Base-by-base conservation (phyloP, 2,888 invertebrate genomes). In the Pyrochroa serraticornis region DNA sequence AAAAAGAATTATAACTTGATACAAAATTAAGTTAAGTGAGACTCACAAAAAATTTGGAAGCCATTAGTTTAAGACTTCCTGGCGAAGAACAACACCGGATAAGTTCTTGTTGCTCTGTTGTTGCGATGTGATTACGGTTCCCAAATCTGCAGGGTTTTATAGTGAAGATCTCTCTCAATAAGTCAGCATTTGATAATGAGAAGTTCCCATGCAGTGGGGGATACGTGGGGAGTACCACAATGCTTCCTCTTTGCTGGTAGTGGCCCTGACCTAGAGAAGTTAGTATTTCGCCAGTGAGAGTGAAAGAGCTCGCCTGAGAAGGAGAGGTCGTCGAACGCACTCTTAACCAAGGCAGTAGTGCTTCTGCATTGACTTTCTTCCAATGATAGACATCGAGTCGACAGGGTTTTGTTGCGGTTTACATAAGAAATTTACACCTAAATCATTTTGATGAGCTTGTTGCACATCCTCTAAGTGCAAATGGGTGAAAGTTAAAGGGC, bases 11-110 rank as follows among this genome's bases (percentile, higher is more conserved):
- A 7, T 1, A 10, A 37, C 30, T 37, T 12, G 30, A 34, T 35
- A 7, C 10, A 50, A 45, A 10, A 3, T 14, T 2, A 33, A 12
- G n/a, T 1, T 32, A 6, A 31, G 3, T 45, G 31, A 44, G 46
- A 67, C 67, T 68, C 54, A 68, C 67, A 58, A 63, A 49, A 46
- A 61, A 42, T 52, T 60, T 63, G 63, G 66, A 66, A 66, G 67
- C 66, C 67, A 68, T 68, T 42, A 43, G 46, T n/a, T 35, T 33
- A 30, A 35, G 63, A 64, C 65, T 59, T 62, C 61, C 60, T 22
- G 22, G 22, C 32, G 33, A 8, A 55, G 38, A 60, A 33, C 14
- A 57, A 58, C 43, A 57, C 58, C 50, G 49, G 58, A 48, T 67
- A 51, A 60, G 41, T 49, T 57, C 56, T 63, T 53, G 55, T 49